phyloP scores from a whole-genome alignment of 2,113 vertebrate genomes.

The Vidua macroura region DNA sequence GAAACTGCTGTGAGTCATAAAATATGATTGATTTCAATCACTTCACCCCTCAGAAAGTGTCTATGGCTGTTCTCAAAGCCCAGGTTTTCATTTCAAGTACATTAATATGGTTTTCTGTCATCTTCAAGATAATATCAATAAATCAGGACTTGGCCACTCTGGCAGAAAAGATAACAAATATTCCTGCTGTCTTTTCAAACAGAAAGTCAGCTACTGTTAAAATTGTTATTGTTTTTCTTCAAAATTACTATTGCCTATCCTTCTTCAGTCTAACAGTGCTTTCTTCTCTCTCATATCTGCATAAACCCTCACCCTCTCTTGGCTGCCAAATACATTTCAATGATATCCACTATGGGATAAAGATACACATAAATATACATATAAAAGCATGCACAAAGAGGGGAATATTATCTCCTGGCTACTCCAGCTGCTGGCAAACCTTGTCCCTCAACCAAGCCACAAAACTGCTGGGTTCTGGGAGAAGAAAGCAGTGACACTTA shows the following conservation, averaged over 20 bases:
- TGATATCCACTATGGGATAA: not conserved
- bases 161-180: conserved; percentile 41
- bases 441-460: fast-evolving
- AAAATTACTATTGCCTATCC: not conserved
- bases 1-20: conserved; percentile 4
- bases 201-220: not conserved
- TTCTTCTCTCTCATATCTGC: not conserved
- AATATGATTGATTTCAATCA: conserved; percentile 24
- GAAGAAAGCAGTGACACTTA: not conserved
- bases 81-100: conserved; percentile 39
- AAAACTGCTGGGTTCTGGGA: not conserved
- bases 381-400: not conserved
- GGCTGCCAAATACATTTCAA: not conserved
- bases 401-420: not conserved
- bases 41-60: not conserved
- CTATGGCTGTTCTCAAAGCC: not conserved
- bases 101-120: conserved; percentile 22
- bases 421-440: not conserved
- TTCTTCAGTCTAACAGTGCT: not conserved
- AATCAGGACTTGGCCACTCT: not conserved
- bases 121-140: conserved; percentile 48
- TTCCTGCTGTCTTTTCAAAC: conserved; percentile 1
- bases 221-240: conserved; percentile 26
- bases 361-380: not conserved
- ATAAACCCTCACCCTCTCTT: not conserved